Base-by-base conservation (phyloP, 2,797 vertebrate genomes). In the Sylvia borin region DNA sequence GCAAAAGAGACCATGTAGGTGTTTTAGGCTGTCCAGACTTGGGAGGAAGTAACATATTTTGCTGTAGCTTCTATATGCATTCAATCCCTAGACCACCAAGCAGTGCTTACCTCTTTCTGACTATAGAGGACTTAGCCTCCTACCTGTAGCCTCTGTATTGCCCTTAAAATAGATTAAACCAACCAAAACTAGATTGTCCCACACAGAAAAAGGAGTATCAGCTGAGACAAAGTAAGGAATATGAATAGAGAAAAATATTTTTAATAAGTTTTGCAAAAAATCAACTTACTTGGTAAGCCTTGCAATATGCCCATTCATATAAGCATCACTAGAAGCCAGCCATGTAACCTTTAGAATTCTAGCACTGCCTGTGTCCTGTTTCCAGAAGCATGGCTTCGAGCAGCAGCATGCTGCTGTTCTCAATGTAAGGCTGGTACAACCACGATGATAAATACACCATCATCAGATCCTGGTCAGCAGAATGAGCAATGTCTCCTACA, bases 371-470 rank as follows among this genome's bases (percentile, higher is more conserved):
- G 77, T 99, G 99, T 36, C 99, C 99, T 0, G 99, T 99, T 97
- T 99, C 99, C 60, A 99, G 97, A 80, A 99, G 98, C 98, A 99
- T 98, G 65, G 98, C 97, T 94, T 99, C 99, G 7, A 99, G 97
- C 0, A 97, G 97, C 31, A 99, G 96, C 82, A 96, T 97, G 95
- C 95, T 97, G 83, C 94, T 92, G 9, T 98, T 95, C 6, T 98
- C 98, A 58, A 98, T 91, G 45, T 98, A 99, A 11, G 99, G 99
- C 97, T 99, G 98, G 96, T 99, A 98, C 32, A 99, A 96, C 99
- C 99, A 99, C 7, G 98, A 98, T 1, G 99, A 99, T 85, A 99
- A 96, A 95, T 98, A 99, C 64, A 99, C 98, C 98, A 99, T 97
- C 94, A 97, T 79, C 73, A 99, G 98, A 96, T 99, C 98, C 16